phyloP scores from a whole-genome alignment of 1,140 invertebrate species.

The Scaptomyza pallida region DNA sequence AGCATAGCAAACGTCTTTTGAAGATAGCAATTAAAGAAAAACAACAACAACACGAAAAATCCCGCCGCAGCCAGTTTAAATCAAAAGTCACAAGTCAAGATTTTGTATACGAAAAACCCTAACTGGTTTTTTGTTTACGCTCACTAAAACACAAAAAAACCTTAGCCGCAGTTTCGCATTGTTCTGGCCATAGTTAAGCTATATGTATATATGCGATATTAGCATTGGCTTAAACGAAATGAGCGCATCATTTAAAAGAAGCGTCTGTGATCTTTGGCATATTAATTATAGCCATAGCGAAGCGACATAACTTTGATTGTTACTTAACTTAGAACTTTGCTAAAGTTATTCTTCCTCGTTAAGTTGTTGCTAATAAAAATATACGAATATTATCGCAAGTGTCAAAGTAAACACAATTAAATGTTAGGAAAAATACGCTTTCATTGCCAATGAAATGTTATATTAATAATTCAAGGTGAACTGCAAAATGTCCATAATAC shows the following conservation, averaged over 20 bases:
- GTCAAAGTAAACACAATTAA: background rate
- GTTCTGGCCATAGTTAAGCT: background rate
- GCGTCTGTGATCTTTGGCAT: no score
- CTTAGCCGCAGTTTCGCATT: conserved; percentile 2
- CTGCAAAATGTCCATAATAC: conserved; percentile 1
- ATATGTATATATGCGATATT: no score
- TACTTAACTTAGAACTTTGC: no score
- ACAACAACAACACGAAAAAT: background rate
- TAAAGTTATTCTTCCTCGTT: no score
- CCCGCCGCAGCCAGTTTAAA: conserved; percentile 29
- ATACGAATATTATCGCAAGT: background rate
- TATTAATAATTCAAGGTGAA: conserved; percentile 22
- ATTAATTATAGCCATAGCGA: no score
- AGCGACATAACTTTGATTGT: no score
- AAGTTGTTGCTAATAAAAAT: no score
- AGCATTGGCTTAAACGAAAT: background rate
- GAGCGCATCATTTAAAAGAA: background rate
- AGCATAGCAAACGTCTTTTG: background rate
- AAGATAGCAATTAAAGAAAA: background rate
- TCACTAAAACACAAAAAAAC: background rate
- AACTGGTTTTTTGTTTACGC: conserved; percentile 41
- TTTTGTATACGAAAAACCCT: conserved; percentile 42
- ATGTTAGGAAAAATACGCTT: background rate
- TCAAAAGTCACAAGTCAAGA: conserved; percentile 46
- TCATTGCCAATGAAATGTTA: background rate